Evolutionary conservation across 2,888 invertebrate species (phyloP).

Genomic region (Latrodectus elegans): DNA sequence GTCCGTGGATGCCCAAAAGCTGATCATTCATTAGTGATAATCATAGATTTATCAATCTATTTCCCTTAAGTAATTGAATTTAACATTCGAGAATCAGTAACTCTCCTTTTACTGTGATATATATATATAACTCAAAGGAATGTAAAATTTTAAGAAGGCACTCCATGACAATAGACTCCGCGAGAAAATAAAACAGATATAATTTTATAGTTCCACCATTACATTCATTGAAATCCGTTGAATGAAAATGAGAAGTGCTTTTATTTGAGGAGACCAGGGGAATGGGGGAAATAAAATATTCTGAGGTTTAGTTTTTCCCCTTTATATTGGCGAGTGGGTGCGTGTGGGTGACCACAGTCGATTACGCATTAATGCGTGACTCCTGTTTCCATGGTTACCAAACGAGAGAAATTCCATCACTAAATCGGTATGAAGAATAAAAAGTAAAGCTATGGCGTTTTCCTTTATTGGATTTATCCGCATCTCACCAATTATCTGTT

Average conservation of each 20-base stretch:
- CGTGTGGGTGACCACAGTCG: slow-evolving; percentile 42
- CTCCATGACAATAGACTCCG: too few relatives aligned
- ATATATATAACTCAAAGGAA: too few relatives aligned
- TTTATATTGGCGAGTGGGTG: slow-evolving; percentile 5
- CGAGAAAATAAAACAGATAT: background rate
- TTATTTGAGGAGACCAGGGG: background rate
- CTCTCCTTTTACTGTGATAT: too few relatives aligned
- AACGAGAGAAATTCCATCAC: slow-evolving; percentile 36
- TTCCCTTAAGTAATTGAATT: too few relatives aligned
- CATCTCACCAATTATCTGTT: slow-evolving; percentile 51
- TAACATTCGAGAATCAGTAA: too few relatives aligned
- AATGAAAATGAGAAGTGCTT: background rate
- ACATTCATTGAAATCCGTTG: background rate
- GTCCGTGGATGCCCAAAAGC: too few relatives aligned
- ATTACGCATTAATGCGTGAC: slow-evolving; percentile 56
- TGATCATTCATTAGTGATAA: too few relatives aligned
- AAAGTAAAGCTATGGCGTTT: slow-evolving; percentile 46
- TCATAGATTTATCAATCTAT: too few relatives aligned
- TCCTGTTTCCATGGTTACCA: slow-evolving; percentile 19
- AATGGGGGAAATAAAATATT: background rate
- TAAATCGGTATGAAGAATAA: slow-evolving; percentile 48
- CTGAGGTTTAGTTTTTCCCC: background rate
- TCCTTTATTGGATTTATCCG: slow-evolving; percentile 61
- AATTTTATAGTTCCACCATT: background rate
- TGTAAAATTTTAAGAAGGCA: too few relatives aligned